Evolutionary conservation across 2,888 invertebrate species (phyloP).

Genomic region (Emmelina monodactyla): DNA sequence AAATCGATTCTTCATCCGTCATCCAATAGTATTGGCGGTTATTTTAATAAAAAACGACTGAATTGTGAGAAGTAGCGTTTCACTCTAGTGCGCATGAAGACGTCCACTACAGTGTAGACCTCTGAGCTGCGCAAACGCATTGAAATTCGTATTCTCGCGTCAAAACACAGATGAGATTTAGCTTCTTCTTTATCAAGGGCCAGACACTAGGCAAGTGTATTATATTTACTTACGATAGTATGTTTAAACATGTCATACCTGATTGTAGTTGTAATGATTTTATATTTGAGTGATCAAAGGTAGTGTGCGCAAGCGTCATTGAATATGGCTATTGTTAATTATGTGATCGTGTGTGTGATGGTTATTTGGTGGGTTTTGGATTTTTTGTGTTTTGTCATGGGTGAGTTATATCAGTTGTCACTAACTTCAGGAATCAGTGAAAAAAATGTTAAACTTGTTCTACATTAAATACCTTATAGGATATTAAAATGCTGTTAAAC

Average conservation of each 20-base stretch:
- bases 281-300: neutral
- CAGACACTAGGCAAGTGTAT: conserved; percentile 44
- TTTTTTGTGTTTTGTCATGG: no score
- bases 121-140: conserved; percentile 28
- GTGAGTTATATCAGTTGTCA: no score
- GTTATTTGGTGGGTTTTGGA: no score
- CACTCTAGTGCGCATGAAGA: conserved; percentile 18
- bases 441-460: no score
- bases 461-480: no score
- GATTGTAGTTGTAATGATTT: neutral
- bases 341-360: no score
- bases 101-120: conserved; percentile 8
- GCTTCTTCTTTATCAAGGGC: conserved; percentile 35
- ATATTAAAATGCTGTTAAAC: no score
- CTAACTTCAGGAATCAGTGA: no score
- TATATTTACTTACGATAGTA: conserved; percentile 8
- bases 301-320: no score
- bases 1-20: conserved; percentile 29
- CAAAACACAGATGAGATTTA: conserved; percentile 37
- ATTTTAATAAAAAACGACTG: conserved; percentile 1
- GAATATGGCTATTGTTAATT: no score
- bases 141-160: conserved; percentile 31
- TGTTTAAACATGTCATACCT: neutral
- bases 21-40: neutral
- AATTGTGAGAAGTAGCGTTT: conserved; percentile 11